Evolutionary conservation across 2,113 vertebrate genomes (phyloP).

Genomic region (Pangasianodon gigas): DNA sequence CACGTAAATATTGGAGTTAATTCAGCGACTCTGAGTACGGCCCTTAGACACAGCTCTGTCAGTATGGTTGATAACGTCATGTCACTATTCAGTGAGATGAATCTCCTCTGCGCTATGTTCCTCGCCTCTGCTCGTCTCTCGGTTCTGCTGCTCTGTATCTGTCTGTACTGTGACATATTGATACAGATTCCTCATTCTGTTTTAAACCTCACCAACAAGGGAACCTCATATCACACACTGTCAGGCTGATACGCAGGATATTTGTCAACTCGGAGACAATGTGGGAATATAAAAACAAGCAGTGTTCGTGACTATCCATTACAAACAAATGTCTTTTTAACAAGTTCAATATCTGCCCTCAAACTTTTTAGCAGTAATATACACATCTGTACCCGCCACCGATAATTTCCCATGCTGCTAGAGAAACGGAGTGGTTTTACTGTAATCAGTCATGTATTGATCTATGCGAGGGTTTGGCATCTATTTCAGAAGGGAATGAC

Average conservation of each 20-base stretch:
- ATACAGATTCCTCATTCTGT: constrained; percentile 33
- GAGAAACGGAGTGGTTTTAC: not conserved
- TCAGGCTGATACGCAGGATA: constrained; percentile 33
- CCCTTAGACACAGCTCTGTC: constrained; percentile 51
- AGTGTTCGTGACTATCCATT: constrained; percentile 3
- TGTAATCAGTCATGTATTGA: constrained; percentile 20
- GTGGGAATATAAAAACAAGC: constrained; percentile 6
- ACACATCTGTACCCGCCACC: not conserved
- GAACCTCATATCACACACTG: constrained; percentile 26
- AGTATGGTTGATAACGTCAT: constrained; percentile 64
- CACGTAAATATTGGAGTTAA: not conserved
- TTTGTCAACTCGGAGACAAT: constrained; percentile 30
- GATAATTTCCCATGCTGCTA: constrained; percentile 7
- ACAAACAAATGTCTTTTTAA: constrained; percentile 15
- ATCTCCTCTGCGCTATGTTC: constrained; percentile 36
- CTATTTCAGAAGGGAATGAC: constrained; percentile 29
- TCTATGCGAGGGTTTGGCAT: not conserved
- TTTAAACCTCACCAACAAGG: constrained; percentile 26
- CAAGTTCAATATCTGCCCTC: not conserved
- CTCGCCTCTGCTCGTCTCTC: constrained; percentile 37
- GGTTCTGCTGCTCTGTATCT: constrained; percentile 32
- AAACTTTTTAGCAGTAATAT: constrained; percentile 16
- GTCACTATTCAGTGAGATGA: constrained; percentile 58
- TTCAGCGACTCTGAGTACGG: not conserved
- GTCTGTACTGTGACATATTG: constrained; percentile 56